Base-by-base conservation (phyloP, 2,888 invertebrate genomes). In the Catocala sponsa region DNA sequence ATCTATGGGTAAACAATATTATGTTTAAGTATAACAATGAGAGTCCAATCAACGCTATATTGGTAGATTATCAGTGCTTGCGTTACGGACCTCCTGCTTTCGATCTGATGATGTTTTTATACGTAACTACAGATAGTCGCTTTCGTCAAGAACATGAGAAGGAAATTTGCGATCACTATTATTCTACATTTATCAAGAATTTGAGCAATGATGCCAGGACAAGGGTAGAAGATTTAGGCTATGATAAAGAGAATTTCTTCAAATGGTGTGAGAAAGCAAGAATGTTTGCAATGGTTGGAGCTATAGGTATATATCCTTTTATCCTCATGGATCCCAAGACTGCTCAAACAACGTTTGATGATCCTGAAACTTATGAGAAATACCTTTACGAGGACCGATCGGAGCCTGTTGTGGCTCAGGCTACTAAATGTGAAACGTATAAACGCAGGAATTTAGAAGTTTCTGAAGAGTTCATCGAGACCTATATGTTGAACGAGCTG, bases 1-100 rank as follows among this genome's bases (percentile, higher is more conserved):
- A 93, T 55, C 59, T 92, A 35, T 93, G 93, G 93, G 73, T 79
- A 0, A 91, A 91, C 56, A 93, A 93, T 60, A 85, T 93, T 0
- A 83, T 93, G 81, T 93, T 90, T 50, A 84, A 83, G 57, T 88
- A 91, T 52, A 77, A 82, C 0, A 69, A 77, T 6, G 80, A 78
- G 0, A 66, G 60, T 0, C 91, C 91, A 0, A 72, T 51, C 0
- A 84, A 84, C 35, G 86, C 89, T 0, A 32, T 92, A 1, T 65
- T 93, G 0, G 76, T 93, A 4, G 92, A 93, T 69, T 93, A 82
- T 71, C 92, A 93, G 63, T 86, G 90, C 60, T 61, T 88, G 4
- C 78, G 91, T 1, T 91, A 88, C 69, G 88, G 82, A 0, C 91
- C 92, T 0, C 92, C 92, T 0, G 83, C 90, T 0, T 90, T 92